A percentile compares a stretch with the other conserved stretches of the same genome.
phyloP scores from a whole-genome alignment of 1,140 invertebrate species.

The Cotesia vestalis region DNA sequence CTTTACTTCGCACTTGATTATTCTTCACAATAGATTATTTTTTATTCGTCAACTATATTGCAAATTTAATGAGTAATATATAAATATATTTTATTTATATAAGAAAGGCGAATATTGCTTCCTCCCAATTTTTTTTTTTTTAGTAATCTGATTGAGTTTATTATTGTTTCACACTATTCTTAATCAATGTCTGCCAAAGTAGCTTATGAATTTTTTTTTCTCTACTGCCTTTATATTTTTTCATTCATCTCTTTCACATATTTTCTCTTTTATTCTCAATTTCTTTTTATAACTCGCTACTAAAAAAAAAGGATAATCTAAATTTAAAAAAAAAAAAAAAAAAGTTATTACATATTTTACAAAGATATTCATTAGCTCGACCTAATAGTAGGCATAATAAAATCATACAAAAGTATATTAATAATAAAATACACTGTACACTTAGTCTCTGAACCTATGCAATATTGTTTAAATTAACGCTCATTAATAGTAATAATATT shows the following conservation, averaged over 20 bases:
- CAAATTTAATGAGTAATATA: constrained; percentile 32
- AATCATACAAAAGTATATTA: constrained; percentile 40
- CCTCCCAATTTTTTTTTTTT: constrained; percentile 22
- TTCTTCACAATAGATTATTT: neutral
- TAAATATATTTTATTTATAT: constrained; percentile 28
- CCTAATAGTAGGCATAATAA: constrained; percentile 50
- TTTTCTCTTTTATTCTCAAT: neutral
- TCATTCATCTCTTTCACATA: neutral
- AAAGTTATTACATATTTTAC: constrained; percentile 55
- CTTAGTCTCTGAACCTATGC: constrained; percentile 45
- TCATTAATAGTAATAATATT: constrained; percentile 7
- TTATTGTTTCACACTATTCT: neutral
- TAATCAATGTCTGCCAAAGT: constrained; percentile 63
- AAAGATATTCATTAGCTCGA: constrained; percentile 46
- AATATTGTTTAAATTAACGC: neutral
- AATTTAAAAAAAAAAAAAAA: constrained; percentile 16
- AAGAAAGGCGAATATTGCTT: constrained; percentile 38
- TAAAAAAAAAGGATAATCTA: constrained; percentile 4
- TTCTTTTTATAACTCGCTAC: neutral
- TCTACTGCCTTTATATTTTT: constrained; percentile 1
- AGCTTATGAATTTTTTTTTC: constrained; percentile 50
- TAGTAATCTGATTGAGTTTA: neutral
- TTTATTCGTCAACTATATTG: constrained; percentile 35
- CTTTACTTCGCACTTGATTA: constrained; percentile 31
- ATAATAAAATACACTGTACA: constrained; percentile 50